A percentile compares a stretch with the other conserved stretches of the same genome.
These are phyloP conservation scores for Lipophrys pholis DNA, from an alignment of 2,113 vertebrate genomes.

Conservation along the genomic window DNA sequence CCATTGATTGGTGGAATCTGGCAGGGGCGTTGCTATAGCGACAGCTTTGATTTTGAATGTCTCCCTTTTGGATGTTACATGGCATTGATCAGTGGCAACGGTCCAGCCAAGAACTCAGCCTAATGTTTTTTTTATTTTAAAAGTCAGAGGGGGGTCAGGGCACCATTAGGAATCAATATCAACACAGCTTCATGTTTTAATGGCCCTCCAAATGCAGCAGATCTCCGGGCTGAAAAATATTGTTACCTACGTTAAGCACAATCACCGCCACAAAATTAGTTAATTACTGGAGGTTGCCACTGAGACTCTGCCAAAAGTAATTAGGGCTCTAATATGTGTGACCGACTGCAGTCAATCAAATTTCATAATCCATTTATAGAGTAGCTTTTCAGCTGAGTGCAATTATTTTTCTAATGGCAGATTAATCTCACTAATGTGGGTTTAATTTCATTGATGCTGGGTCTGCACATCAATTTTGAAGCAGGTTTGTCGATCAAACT, in stretches of 20 bases:
- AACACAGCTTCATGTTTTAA: conserved; percentile 44
- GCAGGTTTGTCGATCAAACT: conserved; percentile 27
- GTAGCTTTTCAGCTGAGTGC: conserved; percentile 38
- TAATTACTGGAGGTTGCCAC: conserved; percentile 51
- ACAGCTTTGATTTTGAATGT: conserved; percentile 84
- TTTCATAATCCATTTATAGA: conserved; percentile 52
- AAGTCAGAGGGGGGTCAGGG: conserved; percentile 39
- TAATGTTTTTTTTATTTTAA: conserved; percentile 57
- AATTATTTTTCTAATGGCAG: conserved; percentile 55
- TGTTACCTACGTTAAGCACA: conserved; percentile 18
- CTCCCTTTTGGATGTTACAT: conserved; percentile 78
- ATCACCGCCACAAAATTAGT: conserved; percentile 49
- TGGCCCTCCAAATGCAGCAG: conserved; percentile 19
- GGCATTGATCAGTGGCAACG: conserved; percentile 75
- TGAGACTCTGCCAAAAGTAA: conserved; percentile 59
- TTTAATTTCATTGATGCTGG: conserved; percentile 53
- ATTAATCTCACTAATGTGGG: conserved; percentile 59
- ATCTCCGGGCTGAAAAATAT: conserved; percentile 15
- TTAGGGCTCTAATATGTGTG: conserved; percentile 54
- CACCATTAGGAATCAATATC: conserved; percentile 65
- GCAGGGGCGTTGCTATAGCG: conserved; percentile 85
- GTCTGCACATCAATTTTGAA: conserved; percentile 39
- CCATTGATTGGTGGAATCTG: conserved; percentile 87
- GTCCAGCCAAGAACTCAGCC: conserved; percentile 53
- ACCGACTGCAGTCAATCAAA: conserved; percentile 64